A percentile compares a stretch with the other conserved stretches of the same genome.
Evolutionary conservation across 2,888 invertebrate genomes (phyloP).

Genomic region (Seladonia tumulorum): DNA sequence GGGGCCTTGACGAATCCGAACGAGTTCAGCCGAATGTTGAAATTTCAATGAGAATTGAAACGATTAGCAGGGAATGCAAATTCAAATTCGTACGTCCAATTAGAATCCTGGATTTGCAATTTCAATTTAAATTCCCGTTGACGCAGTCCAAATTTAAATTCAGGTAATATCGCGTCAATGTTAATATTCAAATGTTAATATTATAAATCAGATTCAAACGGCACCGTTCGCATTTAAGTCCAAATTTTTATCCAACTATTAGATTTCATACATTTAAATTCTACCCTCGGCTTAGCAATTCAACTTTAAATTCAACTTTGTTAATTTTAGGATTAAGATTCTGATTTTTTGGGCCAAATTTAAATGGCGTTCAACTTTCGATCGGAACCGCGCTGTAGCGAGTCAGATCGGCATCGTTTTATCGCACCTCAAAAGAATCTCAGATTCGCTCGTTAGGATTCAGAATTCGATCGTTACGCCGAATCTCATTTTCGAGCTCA

Average conservation of each 20-base stretch:
- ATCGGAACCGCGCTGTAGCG: background rate
- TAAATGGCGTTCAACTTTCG: background rate
- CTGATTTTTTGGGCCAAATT: too few species aligned
- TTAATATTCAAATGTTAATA: too few species aligned
- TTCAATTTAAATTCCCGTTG: background rate
- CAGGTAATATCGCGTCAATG: too few species aligned
- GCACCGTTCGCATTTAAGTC: too few species aligned
- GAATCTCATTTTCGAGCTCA: conserved; percentile 4
- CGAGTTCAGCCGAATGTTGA: background rate
- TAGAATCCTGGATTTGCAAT: background rate
- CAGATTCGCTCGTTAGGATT: background rate
- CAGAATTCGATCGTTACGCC: background rate
- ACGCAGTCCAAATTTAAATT: too few species aligned
- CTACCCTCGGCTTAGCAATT: too few species aligned
- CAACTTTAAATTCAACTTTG: background rate
- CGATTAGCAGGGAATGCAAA: background rate
- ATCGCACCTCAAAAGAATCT: background rate
- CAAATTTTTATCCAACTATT: too few species aligned
- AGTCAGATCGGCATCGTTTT: too few species aligned
- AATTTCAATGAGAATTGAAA: background rate
- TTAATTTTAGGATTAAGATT: too few species aligned
- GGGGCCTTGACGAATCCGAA: background rate
- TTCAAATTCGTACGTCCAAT: background rate
- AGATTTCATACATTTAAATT: too few species aligned
- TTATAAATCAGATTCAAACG: too few species aligned